phyloP scores from a whole-genome alignment of 1,140 invertebrate genomes.

The Drosophila sp. region DNA sequence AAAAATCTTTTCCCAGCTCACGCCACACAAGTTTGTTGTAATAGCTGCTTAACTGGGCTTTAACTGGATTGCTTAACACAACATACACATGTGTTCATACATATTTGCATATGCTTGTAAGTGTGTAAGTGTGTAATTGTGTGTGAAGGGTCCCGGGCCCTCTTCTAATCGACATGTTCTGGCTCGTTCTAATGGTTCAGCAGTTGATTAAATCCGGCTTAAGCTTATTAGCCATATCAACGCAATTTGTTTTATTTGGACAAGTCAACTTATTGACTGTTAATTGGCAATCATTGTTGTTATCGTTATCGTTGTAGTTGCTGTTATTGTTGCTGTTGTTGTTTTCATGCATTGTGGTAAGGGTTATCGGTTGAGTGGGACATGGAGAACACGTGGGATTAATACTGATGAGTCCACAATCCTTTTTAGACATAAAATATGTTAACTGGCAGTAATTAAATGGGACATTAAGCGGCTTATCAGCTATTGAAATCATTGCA shows the following conservation, averaged over 20 bases:
- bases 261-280: slow-evolving; percentile 60
- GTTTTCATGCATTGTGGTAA: slow-evolving; percentile 1
- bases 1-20: neutral
- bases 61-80: neutral
- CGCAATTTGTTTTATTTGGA: slow-evolving; percentile 54
- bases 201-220: slow-evolving; percentile 44
- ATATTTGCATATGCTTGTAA: neutral
- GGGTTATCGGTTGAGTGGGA: neutral
- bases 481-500: slow-evolving; percentile 39
- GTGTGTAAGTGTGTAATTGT: no score
- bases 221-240: slow-evolving; percentile 49
- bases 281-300: slow-evolving; percentile 49
- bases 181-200: neutral
- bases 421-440: slow-evolving; percentile 13
- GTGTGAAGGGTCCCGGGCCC: neutral
- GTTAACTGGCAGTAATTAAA: slow-evolving; percentile 40
- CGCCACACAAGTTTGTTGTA: neutral
- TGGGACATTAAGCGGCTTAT: slow-evolving; percentile 43
- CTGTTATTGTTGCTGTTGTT: neutral
- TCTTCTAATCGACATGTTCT: neutral
- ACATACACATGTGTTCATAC: neutral
- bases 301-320: neutral
- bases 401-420: slow-evolving; percentile 8
- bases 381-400: slow-evolving; percentile 24
- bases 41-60: neutral